These are phyloP conservation scores for Mythimna pallens DNA, from an alignment of 2,888 invertebrate genomes.

Conservation along the genomic window DNA sequence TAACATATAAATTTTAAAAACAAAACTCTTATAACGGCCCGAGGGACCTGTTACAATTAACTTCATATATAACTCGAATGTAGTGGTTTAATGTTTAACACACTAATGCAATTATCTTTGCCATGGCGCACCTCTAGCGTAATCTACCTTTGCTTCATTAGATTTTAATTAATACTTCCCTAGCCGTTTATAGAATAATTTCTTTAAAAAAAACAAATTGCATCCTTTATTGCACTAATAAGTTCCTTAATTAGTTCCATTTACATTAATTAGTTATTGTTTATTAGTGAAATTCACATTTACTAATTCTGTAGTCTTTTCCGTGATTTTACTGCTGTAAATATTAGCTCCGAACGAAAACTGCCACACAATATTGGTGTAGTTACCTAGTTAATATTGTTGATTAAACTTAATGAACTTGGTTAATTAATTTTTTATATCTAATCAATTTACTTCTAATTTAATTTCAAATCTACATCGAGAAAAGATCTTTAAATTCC, in stretches of 20 bases:
- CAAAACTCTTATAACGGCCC: not conserved
- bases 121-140: not conserved
- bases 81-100: constrained; percentile 10
- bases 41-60: not conserved
- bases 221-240: not conserved
- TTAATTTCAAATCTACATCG: not conserved
- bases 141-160: constrained; percentile 5
- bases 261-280: constrained; percentile 10
- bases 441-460: not conserved
- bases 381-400: not conserved
- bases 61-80: not conserved
- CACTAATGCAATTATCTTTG: not conserved
- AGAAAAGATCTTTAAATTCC: too few relatives aligned
- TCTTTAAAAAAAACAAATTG: not conserved
- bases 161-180: not conserved
- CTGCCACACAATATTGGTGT: not conserved
- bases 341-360: not conserved
- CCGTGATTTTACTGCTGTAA: constrained; percentile 1
- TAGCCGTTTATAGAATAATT: not conserved
- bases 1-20: not conserved
- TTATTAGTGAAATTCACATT: constrained; percentile 13
- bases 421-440: too few relatives aligned
- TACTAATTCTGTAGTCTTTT: not conserved
- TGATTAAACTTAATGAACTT: not conserved
- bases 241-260: not conserved